Conservation (phyloP, 2,888 invertebrate genomes). For the Anthoptus insignis region DNA sequence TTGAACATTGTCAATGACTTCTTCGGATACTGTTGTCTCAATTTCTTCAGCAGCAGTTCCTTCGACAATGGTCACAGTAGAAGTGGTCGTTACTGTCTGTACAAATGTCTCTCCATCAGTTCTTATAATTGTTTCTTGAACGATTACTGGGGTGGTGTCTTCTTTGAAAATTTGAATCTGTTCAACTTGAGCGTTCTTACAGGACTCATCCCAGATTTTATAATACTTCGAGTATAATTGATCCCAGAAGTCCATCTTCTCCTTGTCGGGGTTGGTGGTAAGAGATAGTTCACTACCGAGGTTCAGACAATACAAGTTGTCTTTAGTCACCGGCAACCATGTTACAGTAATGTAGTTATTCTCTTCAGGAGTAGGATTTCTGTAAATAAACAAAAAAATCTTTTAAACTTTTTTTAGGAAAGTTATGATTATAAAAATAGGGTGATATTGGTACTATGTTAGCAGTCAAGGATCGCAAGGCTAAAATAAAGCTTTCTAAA, state of each 20-base stretch:
- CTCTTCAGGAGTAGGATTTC: slow-evolving; percentile 79
- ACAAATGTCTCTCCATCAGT: slow-evolving; percentile 20
- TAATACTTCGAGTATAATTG: slow-evolving; percentile 71
- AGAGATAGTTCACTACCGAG: slow-evolving; percentile 68
- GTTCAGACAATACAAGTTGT: slow-evolving; percentile 70
- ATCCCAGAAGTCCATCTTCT: slow-evolving; percentile 80
- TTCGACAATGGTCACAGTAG: slow-evolving; percentile 6
- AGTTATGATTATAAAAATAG: slow-evolving; percentile 3
- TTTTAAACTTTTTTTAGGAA: neutral
- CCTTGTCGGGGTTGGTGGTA: slow-evolving; percentile 65
- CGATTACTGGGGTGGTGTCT: slow-evolving; percentile 44
- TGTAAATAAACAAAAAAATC: slow-evolving; percentile 53
- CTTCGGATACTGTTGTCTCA: slow-evolving; percentile 5
- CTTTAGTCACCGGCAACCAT: slow-evolving; percentile 75
- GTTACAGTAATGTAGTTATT: slow-evolving; percentile 72
- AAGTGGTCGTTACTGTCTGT: slow-evolving; percentile 1
- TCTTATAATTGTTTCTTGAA: slow-evolving; percentile 46
- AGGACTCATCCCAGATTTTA: slow-evolving; percentile 73
- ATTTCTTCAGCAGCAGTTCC: slow-evolving; percentile 16
- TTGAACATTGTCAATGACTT: slow-evolving; percentile 1
- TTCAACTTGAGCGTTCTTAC: slow-evolving; percentile 31
- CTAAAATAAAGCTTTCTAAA: too few species aligned
- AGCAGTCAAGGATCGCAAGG: too few species aligned
- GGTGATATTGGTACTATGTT: too few species aligned
- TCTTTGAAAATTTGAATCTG: slow-evolving; percentile 36